Base-by-base conservation (phyloP, 1,140 invertebrate species). In the Manduca sexta region DNA sequence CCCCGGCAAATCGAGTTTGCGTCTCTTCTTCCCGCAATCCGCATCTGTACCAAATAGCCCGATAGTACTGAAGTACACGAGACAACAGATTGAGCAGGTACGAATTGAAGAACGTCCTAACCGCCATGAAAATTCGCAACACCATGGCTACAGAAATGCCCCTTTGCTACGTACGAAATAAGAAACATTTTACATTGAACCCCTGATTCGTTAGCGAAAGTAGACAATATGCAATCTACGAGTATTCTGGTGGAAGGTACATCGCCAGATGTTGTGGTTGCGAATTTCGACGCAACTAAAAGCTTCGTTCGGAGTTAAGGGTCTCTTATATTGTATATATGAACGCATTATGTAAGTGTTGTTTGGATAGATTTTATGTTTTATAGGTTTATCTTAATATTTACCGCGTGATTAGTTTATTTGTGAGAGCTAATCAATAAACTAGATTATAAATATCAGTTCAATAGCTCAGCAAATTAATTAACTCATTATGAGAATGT, bases 221-320 rank as follows among this genome's bases (percentile, higher is more conserved):
- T 60, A 69, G 61, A 69, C 61, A 64, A 75, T 72, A 74, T 78
- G 66, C 71, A 78, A 78, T 77, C 66, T 71, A 54, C 49, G 60
- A 57, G 55, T 65, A 70, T 52, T 61, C 56, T 69, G 61, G 65
- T 76, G 56, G 63, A 67, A 73, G 64, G 66, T 67, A 73, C 59
- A 60, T 35, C 62, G 58, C 75, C 81, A 81, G 81, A 76, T 84
- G 81, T 74, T 81, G 77, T 54, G 81, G 75, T 83, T 70, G 62
- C 69, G 71, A 80, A 78, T 77, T 82, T 80, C 66, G 51, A 56
- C 56, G 64, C 67, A 79, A 79, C 78, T 83, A 77, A 78, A 77
- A 77, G 69, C 74, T 72, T 56, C 50, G 53, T 56, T 64, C 46
- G 45, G 53, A 74, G 65, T 73, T 78, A 68, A 70, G 62, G 67